Percentiles rank a stretch among this genome's conserved stretches.
Conservation (phyloP, 2,113 vertebrate species). For the Urocolius indicus region DNA sequence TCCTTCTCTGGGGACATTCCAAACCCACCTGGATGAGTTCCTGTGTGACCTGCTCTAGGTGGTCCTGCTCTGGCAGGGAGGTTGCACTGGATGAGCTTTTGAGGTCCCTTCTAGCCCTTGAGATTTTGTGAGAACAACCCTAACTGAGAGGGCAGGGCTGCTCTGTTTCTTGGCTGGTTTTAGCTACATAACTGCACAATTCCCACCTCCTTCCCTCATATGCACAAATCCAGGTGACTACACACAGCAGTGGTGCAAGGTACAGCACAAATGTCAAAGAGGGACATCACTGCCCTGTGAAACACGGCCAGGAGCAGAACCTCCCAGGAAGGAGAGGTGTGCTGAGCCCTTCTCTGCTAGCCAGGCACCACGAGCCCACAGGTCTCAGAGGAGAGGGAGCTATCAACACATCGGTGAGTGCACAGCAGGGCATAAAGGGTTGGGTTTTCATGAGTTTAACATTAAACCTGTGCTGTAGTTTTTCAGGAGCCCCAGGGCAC, state of each 20-base stretch:
- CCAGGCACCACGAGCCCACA: rapidly evolving
- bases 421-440: neutral
- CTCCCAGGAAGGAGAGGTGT: neutral
- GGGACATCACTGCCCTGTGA: rapidly evolving
- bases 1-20: too few relatives aligned
- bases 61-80: too few relatives aligned
- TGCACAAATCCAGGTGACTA: neutral
- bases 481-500: neutral
- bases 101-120: too few relatives aligned
- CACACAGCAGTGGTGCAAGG: neutral
- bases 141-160: neutral
- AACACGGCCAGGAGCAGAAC: neutral
- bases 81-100: too few relatives aligned
- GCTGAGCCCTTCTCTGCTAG: neutral
- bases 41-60: too few relatives aligned
- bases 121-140: neutral
- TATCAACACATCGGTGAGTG: neutral
- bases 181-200: neutral
- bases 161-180: neutral
- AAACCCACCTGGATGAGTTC: too few relatives aligned
- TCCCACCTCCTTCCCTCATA: neutral
- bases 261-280: neutral
- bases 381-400: neutral
- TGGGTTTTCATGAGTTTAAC: neutral
- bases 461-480: neutral